These are phyloP conservation scores for Tragelaphus scriptus DNA, from an alignment of 2,113 vertebrate species.

Conservation along the genomic window DNA sequence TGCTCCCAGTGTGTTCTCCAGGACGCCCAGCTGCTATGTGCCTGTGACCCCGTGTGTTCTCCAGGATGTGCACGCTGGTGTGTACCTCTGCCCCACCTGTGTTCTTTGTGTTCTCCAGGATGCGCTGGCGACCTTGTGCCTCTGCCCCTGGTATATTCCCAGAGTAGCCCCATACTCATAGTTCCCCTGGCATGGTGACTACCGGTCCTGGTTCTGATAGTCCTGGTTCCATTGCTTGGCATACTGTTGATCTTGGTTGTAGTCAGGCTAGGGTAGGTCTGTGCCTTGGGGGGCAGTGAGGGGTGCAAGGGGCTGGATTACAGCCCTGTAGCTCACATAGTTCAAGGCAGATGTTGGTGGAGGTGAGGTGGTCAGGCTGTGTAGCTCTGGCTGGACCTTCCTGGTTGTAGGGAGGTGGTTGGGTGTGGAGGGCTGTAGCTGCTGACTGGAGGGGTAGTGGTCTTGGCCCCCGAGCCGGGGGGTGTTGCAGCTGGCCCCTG, in stretches of 20 bases:
- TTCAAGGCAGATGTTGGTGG: slow-evolving; percentile 83
- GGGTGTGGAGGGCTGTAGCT: slow-evolving; percentile 82
- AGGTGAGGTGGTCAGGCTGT: slow-evolving; percentile 76
- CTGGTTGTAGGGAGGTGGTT: slow-evolving; percentile 76
- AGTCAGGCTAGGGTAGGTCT: slow-evolving; percentile 84
- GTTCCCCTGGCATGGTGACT: slow-evolving; percentile 93
- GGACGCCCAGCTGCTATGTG: no score
- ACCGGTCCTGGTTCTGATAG: slow-evolving; percentile 94
- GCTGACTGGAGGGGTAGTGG: slow-evolving; percentile 82
- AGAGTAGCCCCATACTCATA: slow-evolving; percentile 85
- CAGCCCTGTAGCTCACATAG: slow-evolving; percentile 88
- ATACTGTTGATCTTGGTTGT: slow-evolving; percentile 93
- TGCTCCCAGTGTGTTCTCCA: no score
- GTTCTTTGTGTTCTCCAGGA: no score
- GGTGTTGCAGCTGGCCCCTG: slow-evolving; percentile 77
- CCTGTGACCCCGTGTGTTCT: no score
- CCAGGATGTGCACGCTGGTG: no score
- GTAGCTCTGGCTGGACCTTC: slow-evolving; percentile 81
- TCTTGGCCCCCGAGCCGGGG: slow-evolving; percentile 70
- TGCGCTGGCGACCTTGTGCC: no score
- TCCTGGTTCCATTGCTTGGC: slow-evolving; percentile 94
- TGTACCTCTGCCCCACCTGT: no score
- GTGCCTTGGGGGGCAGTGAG: slow-evolving; percentile 72
- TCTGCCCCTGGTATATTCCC: slow-evolving; percentile 79
- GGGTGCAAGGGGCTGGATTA: slow-evolving; percentile 88